These are phyloP conservation scores for Tragelaphus buxtoni DNA, from an alignment of 2,113 vertebrate species.

Conservation along the genomic window DNA sequence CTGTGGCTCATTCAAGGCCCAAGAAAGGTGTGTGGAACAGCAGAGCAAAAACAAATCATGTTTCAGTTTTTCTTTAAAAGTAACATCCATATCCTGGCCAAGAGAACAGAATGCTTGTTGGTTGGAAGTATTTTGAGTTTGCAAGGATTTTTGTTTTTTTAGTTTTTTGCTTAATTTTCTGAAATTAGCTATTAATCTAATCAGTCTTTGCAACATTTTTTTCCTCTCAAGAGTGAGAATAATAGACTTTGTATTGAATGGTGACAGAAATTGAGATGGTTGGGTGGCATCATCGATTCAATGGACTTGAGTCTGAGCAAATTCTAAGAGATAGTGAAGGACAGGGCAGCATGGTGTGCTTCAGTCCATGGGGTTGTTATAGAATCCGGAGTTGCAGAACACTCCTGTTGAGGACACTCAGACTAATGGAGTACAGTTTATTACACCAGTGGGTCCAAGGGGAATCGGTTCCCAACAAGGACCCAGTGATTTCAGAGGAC, in stretches of 20 bases:
- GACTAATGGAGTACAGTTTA: neutral
- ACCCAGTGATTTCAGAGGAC: neutral
- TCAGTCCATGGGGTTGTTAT: neutral
- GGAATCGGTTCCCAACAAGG: neutral
- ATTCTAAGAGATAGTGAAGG: neutral
- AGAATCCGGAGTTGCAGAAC: neutral
- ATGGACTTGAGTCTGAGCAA: neutral
- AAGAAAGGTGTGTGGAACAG: neutral
- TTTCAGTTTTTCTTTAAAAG: neutral
- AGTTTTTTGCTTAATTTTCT: constrained; percentile 29
- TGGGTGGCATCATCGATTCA: neutral
- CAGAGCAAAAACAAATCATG: neutral
- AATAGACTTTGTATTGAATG: neutral
- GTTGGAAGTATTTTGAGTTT: neutral
- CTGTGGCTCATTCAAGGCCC: neutral
- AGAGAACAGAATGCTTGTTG: neutral
- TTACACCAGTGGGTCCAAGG: neutral
- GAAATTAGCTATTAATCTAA: neutral
- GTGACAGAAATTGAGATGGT: neutral
- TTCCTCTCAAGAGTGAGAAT: neutral
- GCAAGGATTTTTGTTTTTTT: neutral
- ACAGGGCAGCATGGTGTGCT: neutral
- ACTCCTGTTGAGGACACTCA: neutral
- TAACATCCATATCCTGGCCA: neutral
- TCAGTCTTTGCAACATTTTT: neutral